Percentiles rank a stretch among this genome's conserved stretches.
These are phyloP conservation scores for Monopis laevigella DNA, from an alignment of 2,888 invertebrate species.

Conservation along the genomic window DNA sequence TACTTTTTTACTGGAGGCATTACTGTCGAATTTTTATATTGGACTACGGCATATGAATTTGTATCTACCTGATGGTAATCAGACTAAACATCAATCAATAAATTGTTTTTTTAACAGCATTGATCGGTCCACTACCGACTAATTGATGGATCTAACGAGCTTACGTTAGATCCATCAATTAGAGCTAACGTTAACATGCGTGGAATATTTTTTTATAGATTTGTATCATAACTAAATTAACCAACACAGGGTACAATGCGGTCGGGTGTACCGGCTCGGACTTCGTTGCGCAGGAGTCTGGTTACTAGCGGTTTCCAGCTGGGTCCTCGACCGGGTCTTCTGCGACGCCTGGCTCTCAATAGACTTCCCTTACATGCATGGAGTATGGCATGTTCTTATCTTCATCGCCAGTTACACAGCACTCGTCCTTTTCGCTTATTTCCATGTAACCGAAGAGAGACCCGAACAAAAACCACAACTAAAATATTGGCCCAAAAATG, in stretches of 20 bases:
- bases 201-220: too few species aligned
- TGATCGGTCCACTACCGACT: too few species aligned
- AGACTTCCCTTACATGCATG: conserved; percentile 85
- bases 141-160: too few species aligned
- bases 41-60: too few species aligned
- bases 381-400: conserved; percentile 84
- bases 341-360: conserved; percentile 82
- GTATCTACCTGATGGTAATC: too few species aligned
- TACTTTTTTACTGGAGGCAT: too few species aligned
- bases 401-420: conserved; percentile 82
- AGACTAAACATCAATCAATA: too few species aligned
- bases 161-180: too few species aligned
- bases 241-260: conserved; percentile 68
- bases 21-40: too few species aligned
- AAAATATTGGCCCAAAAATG: conserved; percentile 80
- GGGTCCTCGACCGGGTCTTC: conserved; percentile 81
- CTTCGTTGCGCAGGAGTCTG: conserved; percentile 74
- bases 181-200: too few species aligned
- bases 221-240: too few species aligned
- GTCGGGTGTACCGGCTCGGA: conserved; percentile 76
- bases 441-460: conserved; percentile 76
- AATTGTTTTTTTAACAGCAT: too few species aligned
- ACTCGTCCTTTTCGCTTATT: conserved; percentile 81
- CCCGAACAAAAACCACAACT: conserved; percentile 76
- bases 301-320: conserved; percentile 76